Base-by-base conservation (phyloP, 2,113 vertebrate species). In the Nipponia nippon region DNA sequence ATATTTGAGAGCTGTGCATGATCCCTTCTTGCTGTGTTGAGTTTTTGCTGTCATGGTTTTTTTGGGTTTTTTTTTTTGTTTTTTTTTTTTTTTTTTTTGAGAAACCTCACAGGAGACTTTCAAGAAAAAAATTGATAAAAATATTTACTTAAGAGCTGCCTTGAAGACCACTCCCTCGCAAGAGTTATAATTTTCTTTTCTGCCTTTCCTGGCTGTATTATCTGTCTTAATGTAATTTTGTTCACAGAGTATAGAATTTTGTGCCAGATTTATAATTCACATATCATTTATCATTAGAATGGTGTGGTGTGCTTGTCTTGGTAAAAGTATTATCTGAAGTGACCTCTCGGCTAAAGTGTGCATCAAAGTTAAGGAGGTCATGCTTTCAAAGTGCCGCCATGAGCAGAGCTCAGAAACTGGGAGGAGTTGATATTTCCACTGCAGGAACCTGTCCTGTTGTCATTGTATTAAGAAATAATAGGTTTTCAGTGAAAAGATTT, bases 61-160 rank as follows among this genome's bases (percentile, higher is more conserved):
- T 73, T 6, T 17, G 2, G 20, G 14, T 32, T 25, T n/a, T n/a
- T n/a, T n/a, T n/a, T n/a, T n/a, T n/a, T n/a, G n/a, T n/a, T n/a
- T 32, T 16, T 22, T 7, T 25, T 40, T 17, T 38, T 42, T 11
- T 38, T 71, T 34, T 80, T 69, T 69, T 77, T 42, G 13, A 42
- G 26, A 91, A 89, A 81, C 30, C 25, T 82, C 34, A 29, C 6
- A 78, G 44, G 69, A 94, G 22, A 73, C 44, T 81, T 92, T 2
- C 40, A 50, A 84, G 67, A 23, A 69, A 87, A 90, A 94, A 77
- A 12, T 0, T 4, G 66, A 83, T 95, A 50, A 69, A 95, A 95
- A 62, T 80, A 91, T 93, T 97, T 97, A 93, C 23, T 86, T 89
- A 90, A 91, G 46, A 95, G 50, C 65, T 97, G 58, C 50, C 53